These are phyloP conservation scores for Lumbricus terrestris DNA, from an alignment of 2,888 invertebrate genomes.

Conservation along the genomic window DNA sequence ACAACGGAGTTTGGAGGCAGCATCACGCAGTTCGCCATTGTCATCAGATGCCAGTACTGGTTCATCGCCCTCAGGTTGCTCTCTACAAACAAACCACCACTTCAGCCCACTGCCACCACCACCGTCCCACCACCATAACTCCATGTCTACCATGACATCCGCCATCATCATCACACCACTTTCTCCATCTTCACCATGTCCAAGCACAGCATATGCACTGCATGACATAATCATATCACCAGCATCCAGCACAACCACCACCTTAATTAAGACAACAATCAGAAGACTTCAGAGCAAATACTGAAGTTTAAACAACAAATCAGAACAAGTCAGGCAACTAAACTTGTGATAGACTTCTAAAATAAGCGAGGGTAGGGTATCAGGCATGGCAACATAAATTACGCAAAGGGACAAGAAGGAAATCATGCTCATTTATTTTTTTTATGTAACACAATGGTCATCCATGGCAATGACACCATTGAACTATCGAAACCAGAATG, in stretches of 20 bases:
- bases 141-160: not conserved
- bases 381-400: not conserved
- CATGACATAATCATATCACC: no score
- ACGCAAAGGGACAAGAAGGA: not conserved
- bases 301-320: not conserved
- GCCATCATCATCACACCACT: not conserved
- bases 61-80: constrained; percentile 51
- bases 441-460: no score
- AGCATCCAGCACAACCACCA: no score
- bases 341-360: not conserved
- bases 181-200: not conserved
- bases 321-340: not conserved
- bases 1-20: constrained; percentile 82
- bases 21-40: constrained; percentile 77
- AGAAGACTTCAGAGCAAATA: not conserved
- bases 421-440: not conserved
- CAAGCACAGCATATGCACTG: no score
- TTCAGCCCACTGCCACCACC: not conserved
- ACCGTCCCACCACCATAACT: not conserved
- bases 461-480: no score
- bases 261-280: not conserved
- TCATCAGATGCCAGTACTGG: constrained; percentile 87
- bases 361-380: no score
- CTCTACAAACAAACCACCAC: constrained; percentile 24
- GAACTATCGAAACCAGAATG: not conserved